These are phyloP conservation scores for Tragelaphus eurycerus DNA, from an alignment of 2,797 vertebrate genomes.

Conservation along the genomic window DNA sequence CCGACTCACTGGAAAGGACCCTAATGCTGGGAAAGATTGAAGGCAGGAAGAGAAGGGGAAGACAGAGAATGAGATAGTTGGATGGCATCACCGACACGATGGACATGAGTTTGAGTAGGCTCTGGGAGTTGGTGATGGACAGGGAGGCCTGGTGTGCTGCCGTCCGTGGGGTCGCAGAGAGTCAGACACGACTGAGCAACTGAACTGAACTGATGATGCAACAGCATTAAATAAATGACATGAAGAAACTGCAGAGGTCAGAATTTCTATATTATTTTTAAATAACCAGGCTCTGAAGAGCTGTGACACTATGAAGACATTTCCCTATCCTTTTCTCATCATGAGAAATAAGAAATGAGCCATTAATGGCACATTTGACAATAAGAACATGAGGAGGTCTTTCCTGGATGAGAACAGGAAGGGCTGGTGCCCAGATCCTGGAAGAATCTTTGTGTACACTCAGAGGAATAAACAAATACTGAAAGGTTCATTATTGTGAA, in stretches of 20 bases:
- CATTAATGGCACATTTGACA: neutral
- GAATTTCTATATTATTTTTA: neutral
- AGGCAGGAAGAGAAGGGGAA: neutral
- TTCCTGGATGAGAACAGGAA: neutral
- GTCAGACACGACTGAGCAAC: rapidly evolving
- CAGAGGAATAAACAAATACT: neutral
- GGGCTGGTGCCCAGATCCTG: too few relatives aligned
- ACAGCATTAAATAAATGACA: neutral
- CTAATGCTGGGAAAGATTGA: neutral
- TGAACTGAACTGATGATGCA: neutral
- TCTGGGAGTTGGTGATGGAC: neutral
- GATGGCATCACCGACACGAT: rapidly evolving
- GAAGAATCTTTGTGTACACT: neutral
- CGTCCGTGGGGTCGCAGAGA: neutral
- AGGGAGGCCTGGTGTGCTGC: neutral
- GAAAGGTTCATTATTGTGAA: neutral
- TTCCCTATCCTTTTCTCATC: neutral
- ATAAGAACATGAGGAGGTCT: neutral
- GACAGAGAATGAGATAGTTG: neutral
- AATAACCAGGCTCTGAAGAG: neutral
- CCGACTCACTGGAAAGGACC: neutral
- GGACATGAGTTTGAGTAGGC: neutral
- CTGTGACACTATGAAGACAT: neutral
- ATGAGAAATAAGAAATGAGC: neutral
- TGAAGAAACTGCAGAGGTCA: neutral